These are phyloP conservation scores for Microctonus brassicae DNA, from an alignment of 2,888 invertebrate species.

Conservation along the genomic window DNA sequence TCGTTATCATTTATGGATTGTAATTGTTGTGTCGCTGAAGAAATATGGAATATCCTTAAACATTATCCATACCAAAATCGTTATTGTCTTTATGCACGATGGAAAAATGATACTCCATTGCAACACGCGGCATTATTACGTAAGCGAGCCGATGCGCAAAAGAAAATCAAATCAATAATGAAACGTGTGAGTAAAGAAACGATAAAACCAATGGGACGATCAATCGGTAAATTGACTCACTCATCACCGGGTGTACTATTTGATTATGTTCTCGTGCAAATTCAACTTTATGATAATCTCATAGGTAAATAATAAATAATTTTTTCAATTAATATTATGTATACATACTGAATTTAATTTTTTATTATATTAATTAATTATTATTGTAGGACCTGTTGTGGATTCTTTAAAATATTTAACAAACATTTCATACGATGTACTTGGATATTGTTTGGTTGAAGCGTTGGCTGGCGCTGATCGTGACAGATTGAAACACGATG, in stretches of 20 bases:
- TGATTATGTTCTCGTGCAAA: constrained; percentile 91
- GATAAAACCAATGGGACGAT: constrained; percentile 95
- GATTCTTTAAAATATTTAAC: constrained; percentile 98
- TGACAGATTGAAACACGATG: constrained; percentile 86
- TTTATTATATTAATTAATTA: constrained; percentile 50
- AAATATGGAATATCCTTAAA: constrained; percentile 94
- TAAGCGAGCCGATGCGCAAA: constrained; percentile 88
- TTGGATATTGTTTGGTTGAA: constrained; percentile 96
- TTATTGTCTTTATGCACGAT: constrained; percentile 90
- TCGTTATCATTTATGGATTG: constrained; percentile 91
- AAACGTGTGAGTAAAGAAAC: constrained; percentile 98
- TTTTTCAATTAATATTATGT: constrained; percentile 50
- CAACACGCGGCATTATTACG: constrained; percentile 87
- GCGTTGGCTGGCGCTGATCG: constrained; percentile 85
- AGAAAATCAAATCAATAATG: constrained; percentile 95
- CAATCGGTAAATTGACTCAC: constrained; percentile 96
- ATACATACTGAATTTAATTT: not conserved
- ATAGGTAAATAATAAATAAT: constrained; percentile 74
- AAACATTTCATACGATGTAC: constrained; percentile 93
- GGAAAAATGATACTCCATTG: constrained; percentile 93
- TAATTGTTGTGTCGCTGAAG: constrained; percentile 96
- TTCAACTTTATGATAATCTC: constrained; percentile 94
- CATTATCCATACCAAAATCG: constrained; percentile 88
- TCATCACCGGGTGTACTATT: constrained; percentile 96
- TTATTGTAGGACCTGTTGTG: constrained; percentile 82